Evolutionary conservation across 2,888 invertebrate genomes (phyloP).

Genomic region (Drosophila fulvimacula): DNA sequence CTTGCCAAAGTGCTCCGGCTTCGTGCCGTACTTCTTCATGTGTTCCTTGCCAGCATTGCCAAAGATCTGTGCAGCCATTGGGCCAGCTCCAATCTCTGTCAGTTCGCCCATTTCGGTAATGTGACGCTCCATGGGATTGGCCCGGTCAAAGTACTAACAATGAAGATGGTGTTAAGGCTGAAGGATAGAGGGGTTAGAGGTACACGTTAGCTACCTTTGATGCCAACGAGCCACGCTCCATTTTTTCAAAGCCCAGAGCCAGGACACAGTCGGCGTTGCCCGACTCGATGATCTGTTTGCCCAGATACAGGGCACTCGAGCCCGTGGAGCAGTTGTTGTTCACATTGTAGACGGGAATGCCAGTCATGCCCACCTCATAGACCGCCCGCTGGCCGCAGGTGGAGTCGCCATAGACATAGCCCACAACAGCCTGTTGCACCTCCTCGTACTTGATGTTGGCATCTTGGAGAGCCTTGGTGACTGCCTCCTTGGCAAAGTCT

Average conservation of each 20-base stretch:
- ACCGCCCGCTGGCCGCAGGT: constrained; percentile 97
- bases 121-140: constrained; percentile 95
- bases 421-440: constrained; percentile 95
- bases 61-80: constrained; percentile 97
- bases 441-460: constrained; percentile 90
- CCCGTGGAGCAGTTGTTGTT: constrained; percentile 99
- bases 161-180: constrained; percentile 80
- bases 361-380: constrained; percentile 97
- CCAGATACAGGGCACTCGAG: constrained; percentile 95
- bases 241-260: constrained; percentile 99
- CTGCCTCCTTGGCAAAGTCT: constrained; percentile 96
- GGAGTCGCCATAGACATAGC: constrained; percentile 98
- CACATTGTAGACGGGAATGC: constrained; percentile 98
- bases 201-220: constrained; percentile 88
- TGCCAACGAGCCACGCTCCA: constrained; percentile 95
- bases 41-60: constrained; percentile 98
- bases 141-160: constrained; percentile 90
- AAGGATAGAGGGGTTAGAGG: background rate
- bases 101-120: constrained; percentile 93
- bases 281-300: constrained; percentile 95
- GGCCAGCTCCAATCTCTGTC: constrained; percentile 92
- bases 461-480: constrained; percentile 93
- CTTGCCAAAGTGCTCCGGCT: constrained; percentile 96
- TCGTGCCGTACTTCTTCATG: constrained; percentile 93
- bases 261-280: constrained; percentile 94